Evolutionary conservation across 2,797 vertebrate genomes (phyloP).

Genomic region (Pseudopleuronectes americanus): DNA sequence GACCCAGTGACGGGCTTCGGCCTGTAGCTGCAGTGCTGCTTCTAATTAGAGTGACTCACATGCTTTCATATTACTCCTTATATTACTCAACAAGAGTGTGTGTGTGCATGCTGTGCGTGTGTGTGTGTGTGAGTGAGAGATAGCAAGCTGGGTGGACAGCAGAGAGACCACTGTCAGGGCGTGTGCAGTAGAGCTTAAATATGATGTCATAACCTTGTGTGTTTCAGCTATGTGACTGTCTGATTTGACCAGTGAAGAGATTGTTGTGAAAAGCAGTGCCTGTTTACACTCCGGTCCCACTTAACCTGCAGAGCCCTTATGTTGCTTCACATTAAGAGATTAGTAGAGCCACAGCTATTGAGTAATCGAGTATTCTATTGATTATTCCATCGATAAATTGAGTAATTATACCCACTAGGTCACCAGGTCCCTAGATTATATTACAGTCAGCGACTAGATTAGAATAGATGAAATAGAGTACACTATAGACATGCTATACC

Average conservation of each 20-base stretch:
- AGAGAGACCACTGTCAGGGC: conserved; percentile 29
- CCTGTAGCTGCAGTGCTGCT: conserved; percentile 14
- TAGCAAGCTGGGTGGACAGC: conserved; percentile 26
- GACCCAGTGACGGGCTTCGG: conserved; percentile 1
- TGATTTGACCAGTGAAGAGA: no score
- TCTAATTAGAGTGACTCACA: conserved; percentile 55
- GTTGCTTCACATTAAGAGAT: background rate
- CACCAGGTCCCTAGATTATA: no score
- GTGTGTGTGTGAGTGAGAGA: conserved; percentile 7
- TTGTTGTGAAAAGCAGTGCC: no score
- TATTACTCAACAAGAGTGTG: conserved; percentile 14
- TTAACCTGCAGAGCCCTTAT: no score
- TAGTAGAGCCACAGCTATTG: background rate
- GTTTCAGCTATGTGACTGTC: no score
- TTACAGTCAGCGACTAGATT: no score
- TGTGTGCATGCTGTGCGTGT: background rate
- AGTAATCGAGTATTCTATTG: no score
- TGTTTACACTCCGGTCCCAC: no score
- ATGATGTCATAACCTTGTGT: conserved; percentile 44
- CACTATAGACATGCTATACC: no score
- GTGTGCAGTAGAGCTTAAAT: conserved; percentile 20
- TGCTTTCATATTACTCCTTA: conserved; percentile 3
- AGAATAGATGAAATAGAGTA: no score
- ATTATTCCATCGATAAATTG: no score
- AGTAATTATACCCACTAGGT: no score